Conservation (phyloP, 2,888 invertebrate species). For the Cyaniris semiargus region DNA sequence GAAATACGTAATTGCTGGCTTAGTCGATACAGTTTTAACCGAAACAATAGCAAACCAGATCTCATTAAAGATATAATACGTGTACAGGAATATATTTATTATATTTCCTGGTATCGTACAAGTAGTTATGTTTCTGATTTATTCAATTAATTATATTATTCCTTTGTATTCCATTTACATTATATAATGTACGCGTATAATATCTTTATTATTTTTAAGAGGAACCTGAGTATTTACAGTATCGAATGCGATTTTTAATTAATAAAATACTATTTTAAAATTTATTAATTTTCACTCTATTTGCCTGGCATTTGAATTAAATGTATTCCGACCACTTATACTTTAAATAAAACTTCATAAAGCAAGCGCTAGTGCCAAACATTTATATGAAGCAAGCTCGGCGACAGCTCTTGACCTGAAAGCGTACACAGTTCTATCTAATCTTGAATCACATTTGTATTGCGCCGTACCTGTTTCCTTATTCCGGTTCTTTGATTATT, state of each 20-base stretch:
- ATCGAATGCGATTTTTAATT: background rate
- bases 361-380: constrained; percentile 43
- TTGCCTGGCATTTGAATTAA: background rate
- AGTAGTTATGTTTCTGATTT: constrained; percentile 18
- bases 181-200: background rate
- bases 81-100: constrained; percentile 20
- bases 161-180: background rate
- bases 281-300: background rate
- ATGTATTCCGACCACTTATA: background rate
- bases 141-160: background rate
- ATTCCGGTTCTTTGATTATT: constrained; percentile 39
- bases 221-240: background rate
- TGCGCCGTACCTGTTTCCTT: constrained; percentile 40
- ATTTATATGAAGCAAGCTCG: constrained; percentile 45
- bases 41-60: constrained; percentile 31
- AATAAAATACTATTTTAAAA: background rate
- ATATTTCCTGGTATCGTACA: background rate
- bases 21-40: constrained; percentile 52
- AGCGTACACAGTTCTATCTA: constrained; percentile 45
- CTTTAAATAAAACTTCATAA: constrained; percentile 28
- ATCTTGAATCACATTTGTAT: constrained; percentile 43
- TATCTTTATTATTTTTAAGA: background rate
- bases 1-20: constrained; percentile 60
- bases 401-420: constrained; percentile 46
- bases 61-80: constrained; percentile 21